Conservation (phyloP, 2,797 vertebrate genomes). For the Chloroceryle amazona region DNA sequence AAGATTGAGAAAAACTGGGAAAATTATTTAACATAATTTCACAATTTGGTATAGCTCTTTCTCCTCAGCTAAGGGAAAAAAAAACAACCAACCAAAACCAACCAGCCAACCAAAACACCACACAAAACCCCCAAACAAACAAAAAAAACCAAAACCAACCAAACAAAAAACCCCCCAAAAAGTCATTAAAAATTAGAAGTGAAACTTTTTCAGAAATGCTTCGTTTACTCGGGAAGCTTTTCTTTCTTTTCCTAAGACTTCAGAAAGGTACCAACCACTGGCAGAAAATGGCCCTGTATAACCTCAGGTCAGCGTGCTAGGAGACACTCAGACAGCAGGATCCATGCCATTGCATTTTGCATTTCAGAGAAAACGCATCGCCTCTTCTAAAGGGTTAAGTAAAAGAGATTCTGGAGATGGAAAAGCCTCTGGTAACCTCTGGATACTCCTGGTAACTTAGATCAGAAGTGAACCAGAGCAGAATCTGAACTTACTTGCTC, state of each 20-base stretch:
- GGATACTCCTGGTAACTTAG: not conserved
- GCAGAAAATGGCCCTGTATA: not conserved
- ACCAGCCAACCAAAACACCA: too few relatives aligned
- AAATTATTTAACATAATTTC: not conserved
- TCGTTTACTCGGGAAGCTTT: not conserved
- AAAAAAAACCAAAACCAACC: too few relatives aligned
- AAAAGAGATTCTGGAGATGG: not conserved
- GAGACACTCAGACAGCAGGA: not conserved
- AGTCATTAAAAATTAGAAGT: not conserved
- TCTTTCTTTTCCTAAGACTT: not conserved
- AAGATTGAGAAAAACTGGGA: not conserved
- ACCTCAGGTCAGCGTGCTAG: accelerated
- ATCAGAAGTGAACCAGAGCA: not conserved
- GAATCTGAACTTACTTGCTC: not conserved
- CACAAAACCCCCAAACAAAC: too few relatives aligned
- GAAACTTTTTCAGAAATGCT: not conserved
- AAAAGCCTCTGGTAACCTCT: not conserved
- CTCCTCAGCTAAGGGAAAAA: not conserved
- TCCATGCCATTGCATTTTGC: accelerated
- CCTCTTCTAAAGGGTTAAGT: not conserved
- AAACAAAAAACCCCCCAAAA: too few relatives aligned
- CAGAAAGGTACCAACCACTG: accelerated
- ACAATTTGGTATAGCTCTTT: not conserved
- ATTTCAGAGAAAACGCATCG: not conserved
- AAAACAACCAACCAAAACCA: too few relatives aligned